Conservation (phyloP, 30 jellyfish, hydroid and myxozoan genomes). For the Aurelia sp. region DNA sequence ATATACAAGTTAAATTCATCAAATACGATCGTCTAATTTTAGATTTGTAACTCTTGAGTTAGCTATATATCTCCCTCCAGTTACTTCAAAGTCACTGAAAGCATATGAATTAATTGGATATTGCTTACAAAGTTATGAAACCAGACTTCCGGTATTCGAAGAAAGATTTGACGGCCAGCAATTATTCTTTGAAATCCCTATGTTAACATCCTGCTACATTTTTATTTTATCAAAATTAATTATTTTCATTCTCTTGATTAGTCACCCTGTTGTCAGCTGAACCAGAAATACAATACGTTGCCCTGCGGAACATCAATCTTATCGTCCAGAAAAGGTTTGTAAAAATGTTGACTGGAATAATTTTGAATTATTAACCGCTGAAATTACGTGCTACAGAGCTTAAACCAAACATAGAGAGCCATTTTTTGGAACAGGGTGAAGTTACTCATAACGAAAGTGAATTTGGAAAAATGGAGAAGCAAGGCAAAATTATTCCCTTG, state of each 20-base stretch:
- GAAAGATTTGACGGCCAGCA: not conserved
- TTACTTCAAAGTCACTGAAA: too few species aligned
- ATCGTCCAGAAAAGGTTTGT: slow-evolving; percentile 95
- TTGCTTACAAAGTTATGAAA: not conserved
- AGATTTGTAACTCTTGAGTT: too few species aligned
- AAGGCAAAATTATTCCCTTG: too few species aligned
- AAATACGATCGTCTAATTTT: too few species aligned
- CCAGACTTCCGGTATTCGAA: not conserved
- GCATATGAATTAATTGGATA: too few species aligned
- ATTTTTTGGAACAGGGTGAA: too few species aligned
- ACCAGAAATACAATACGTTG: slow-evolving; percentile 99
- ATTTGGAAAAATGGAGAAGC: too few species aligned
- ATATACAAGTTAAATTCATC: too few species aligned
- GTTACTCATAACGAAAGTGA: too few species aligned
- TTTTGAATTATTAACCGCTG: not conserved
- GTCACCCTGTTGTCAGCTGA: slow-evolving; percentile 97
- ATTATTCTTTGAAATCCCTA: not conserved
- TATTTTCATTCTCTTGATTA: slow-evolving; percentile 5
- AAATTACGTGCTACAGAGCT: not conserved
- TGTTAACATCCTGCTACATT: not conserved
- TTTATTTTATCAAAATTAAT: not conserved
- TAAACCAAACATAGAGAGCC: too few species aligned
- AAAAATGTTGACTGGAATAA: not conserved
- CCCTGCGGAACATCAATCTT: slow-evolving; percentile 94
- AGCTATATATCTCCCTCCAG: too few species aligned